phyloP scores from a whole-genome alignment of 2,888 invertebrate species.

The Coenonympha arcania region DNA sequence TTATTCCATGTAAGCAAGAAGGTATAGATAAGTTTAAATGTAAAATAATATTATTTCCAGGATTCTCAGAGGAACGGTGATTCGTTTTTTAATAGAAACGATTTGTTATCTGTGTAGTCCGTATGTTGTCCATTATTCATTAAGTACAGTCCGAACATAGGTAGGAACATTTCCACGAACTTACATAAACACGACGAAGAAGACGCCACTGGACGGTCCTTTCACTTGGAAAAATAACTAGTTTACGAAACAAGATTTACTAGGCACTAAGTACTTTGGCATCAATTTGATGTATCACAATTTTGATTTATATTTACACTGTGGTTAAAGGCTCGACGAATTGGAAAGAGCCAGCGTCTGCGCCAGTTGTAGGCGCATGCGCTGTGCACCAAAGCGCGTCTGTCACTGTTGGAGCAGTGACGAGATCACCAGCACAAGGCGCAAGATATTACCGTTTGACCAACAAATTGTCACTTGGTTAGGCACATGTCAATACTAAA shows the following conservation, averaged over 20 bases:
- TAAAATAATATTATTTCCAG: too few relatives aligned
- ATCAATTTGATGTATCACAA: slow-evolving; percentile 39
- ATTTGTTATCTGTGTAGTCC: slow-evolving; percentile 23
- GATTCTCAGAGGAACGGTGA: background rate
- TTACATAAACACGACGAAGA: slow-evolving; percentile 49
- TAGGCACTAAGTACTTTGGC: slow-evolving; percentile 44
- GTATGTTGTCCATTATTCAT: too few relatives aligned
- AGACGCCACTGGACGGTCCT: slow-evolving; percentile 31
- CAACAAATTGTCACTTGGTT: slow-evolving; percentile 17
- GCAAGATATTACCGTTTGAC: slow-evolving; percentile 15
- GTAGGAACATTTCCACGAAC: slow-evolving; percentile 41
- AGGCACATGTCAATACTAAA: slow-evolving; percentile 4
- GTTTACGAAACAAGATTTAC: slow-evolving; percentile 35
- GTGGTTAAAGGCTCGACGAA: slow-evolving; percentile 20
- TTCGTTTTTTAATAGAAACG: slow-evolving; percentile 16
- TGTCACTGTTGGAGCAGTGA: slow-evolving; percentile 44
- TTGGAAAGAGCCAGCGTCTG: slow-evolving; percentile 19
- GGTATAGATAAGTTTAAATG: too few relatives aligned
- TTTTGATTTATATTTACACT: slow-evolving; percentile 19
- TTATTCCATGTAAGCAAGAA: too few relatives aligned
- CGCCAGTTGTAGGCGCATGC: slow-evolving; percentile 48
- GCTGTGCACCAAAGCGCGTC: slow-evolving; percentile 58
- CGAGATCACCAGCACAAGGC: slow-evolving; percentile 26
- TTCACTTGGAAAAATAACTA: slow-evolving; percentile 40
- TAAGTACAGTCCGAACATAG: slow-evolving; percentile 4